Evolutionary conservation across 2,797 vertebrate genomes (phyloP), one percentile per base, ranked within the genome.

Genomic region (Dermochelys coriacea): DNA sequence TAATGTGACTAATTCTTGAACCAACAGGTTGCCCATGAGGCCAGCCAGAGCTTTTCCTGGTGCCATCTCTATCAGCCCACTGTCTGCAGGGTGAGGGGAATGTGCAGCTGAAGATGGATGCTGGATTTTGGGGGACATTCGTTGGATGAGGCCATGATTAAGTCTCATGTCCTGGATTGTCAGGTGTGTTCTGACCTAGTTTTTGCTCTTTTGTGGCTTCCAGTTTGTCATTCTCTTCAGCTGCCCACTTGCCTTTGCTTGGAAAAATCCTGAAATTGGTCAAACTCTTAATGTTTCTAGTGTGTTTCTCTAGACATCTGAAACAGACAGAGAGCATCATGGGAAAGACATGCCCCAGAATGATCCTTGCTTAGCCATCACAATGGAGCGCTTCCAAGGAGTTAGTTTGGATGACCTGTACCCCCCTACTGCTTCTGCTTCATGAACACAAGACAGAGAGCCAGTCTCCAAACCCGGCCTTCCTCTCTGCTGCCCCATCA

Each of bases 391-490:
- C 29, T 37, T 29, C 15, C 54, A 89, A 71, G 49, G 61, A 77
- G 6, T 29, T 21, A 11, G 47, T 85, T 54, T 78, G 61, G 34
- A 25, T 77, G 19, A 19, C 18, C 51, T 49, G 29, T 23, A 41
- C 51, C 49, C 41, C 5, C 68, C 19, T 49, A 9, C 64, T 23
- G 18, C 18, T 37, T 41, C n/a, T 25, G 34, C 34, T 51, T 71
- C 68, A 34, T 47, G n/a, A n/a, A 74, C 27, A n/a, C 45, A 14
- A 51, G 14, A 5, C 5, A 59, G 37, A 23, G 5, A 21, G 75
- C 8, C 0, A 14, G 18, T 78, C 85, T 55, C 29, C 1, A 2
- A 1, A 0, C 49, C 25, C 59, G n/a, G 29, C 31, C 0, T 0
- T 77, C 0, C 0, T 77, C 45, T 41, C 41, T 2, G 3, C 79